phyloP scores from a whole-genome alignment of 2,797 vertebrate species.

The Acestrorhynchus altus region DNA sequence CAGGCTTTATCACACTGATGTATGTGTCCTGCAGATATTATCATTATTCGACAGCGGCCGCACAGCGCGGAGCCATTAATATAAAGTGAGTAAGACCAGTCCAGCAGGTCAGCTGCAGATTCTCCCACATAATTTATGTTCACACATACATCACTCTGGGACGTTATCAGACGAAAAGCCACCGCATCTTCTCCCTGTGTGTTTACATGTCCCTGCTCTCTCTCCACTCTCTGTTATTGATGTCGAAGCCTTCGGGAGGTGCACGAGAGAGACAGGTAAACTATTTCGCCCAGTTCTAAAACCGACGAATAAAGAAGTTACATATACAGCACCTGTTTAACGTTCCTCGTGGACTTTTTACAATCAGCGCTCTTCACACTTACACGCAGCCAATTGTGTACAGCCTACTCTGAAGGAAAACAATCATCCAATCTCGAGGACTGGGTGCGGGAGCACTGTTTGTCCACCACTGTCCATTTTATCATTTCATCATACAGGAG shows the following conservation, averaged over 20 bases:
- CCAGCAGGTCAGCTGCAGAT: not conserved
- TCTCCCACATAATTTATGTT: not conserved
- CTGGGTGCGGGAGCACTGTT: too few relatives aligned
- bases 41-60: not conserved
- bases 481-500: too few relatives aligned
- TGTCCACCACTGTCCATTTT: too few relatives aligned
- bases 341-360: too few relatives aligned
- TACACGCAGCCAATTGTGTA: too few relatives aligned
- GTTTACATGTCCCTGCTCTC: not conserved
- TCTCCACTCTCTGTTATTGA: not conserved
- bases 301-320: too few relatives aligned
- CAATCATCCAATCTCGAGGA: too few relatives aligned
- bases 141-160: not conserved
- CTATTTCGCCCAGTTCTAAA: too few relatives aligned
- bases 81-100: not conserved
- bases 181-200: not conserved
- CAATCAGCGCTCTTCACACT: too few relatives aligned
- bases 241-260: not conserved
- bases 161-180: not conserved
- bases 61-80: not conserved
- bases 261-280: too few relatives aligned
- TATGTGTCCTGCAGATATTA: not conserved
- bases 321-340: too few relatives aligned
- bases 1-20: not conserved
- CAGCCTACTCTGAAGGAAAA: too few relatives aligned